Conservation (phyloP, 2,888 invertebrate genomes). For the Calliphora vomitoria region DNA sequence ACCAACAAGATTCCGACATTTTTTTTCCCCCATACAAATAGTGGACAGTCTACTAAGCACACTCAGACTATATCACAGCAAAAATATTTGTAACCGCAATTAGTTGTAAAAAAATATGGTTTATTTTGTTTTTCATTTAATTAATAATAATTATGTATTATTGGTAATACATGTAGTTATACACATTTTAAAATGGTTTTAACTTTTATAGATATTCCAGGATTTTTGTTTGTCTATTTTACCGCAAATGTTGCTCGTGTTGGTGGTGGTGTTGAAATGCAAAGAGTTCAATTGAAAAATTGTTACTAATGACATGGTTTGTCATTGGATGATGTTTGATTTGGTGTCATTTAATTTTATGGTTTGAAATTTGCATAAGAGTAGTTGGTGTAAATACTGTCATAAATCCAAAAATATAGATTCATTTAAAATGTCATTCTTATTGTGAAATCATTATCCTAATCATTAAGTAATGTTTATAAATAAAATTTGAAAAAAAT, state of each 20-base stretch:
- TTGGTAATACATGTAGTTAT: background rate
- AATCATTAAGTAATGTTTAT: too few species aligned
- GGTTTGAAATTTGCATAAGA: background rate
- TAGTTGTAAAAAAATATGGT: conserved; percentile 5
- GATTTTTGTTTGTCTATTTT: background rate
- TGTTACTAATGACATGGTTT: background rate
- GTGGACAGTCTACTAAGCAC: too few species aligned
- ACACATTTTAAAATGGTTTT: background rate
- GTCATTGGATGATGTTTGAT: background rate
- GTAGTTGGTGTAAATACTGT: too few species aligned
- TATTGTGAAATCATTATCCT: too few species aligned
- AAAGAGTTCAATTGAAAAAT: background rate
- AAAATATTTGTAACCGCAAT: background rate
- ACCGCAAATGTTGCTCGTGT: background rate
- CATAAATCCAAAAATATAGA: too few species aligned
- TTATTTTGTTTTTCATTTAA: conserved; percentile 3
- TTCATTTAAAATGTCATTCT: too few species aligned
- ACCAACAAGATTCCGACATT: too few species aligned
- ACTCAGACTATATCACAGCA: background rate
- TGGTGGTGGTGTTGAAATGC: background rate
- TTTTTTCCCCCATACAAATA: too few species aligned
- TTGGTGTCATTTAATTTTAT: background rate
- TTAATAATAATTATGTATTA: background rate
- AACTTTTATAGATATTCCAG: background rate
- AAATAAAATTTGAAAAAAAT: too few species aligned